phyloP scores from a whole-genome alignment of 1,140 invertebrate species.

The Eurosta solidaginis region DNA sequence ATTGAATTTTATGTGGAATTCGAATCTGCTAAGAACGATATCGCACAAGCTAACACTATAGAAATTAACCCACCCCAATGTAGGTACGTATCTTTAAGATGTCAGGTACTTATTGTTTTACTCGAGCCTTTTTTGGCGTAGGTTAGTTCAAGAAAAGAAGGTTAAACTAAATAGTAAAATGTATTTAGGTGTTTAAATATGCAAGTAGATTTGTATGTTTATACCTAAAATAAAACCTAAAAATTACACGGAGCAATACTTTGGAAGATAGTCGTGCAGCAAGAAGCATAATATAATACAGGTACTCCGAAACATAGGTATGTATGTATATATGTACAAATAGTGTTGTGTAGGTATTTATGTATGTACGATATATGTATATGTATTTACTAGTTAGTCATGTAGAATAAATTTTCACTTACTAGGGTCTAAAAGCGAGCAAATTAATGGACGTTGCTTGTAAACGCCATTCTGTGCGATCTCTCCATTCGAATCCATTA shows the following conservation, averaged over 20 bases:
- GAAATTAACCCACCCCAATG: slow-evolving; percentile 31
- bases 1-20: no score
- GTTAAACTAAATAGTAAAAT: not conserved
- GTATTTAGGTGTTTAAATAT: not conserved
- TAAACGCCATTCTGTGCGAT: slow-evolving; percentile 53
- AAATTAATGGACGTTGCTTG: slow-evolving; percentile 56
- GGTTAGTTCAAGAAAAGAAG: not conserved
- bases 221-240: not conserved
- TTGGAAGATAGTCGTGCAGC: no score
- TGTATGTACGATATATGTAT: not conserved
- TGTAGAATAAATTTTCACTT: slow-evolving; percentile 44
- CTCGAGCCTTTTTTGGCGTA: not conserved
- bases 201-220: not conserved
- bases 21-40: no score
- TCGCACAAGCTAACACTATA: no score
- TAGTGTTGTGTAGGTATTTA: no score
- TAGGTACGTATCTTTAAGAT: no score
- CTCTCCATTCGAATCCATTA: slow-evolving; percentile 38
- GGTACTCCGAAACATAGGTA: not conserved
- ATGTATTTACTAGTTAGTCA: slow-evolving; percentile 2
- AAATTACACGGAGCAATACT: not conserved
- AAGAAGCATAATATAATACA: no score
- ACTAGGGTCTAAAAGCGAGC: slow-evolving; percentile 58
- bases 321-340: not conserved
- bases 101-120: not conserved